Conservation (phyloP, 1,140 invertebrate species). For the Venturia canescens region DNA sequence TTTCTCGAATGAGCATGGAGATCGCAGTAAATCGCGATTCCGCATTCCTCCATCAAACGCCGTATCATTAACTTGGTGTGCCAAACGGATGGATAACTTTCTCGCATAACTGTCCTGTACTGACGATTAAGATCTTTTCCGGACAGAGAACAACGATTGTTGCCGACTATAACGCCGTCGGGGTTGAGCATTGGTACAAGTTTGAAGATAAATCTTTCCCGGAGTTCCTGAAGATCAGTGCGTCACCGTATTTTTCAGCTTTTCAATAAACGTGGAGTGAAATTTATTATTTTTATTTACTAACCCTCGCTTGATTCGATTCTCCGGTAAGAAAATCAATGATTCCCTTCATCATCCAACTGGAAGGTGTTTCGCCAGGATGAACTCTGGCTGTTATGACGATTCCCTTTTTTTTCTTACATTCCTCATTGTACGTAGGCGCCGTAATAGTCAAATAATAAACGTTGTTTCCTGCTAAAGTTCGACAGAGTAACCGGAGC, state of each 20-base stretch:
- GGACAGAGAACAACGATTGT: slow-evolving; percentile 91
- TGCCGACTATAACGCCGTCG: slow-evolving; percentile 96
- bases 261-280: too few relatives aligned
- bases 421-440: slow-evolving; percentile 80
- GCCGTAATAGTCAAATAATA: slow-evolving; percentile 94
- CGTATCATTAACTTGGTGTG: slow-evolving; percentile 93
- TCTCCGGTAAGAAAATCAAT: slow-evolving; percentile 94
- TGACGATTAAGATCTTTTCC: slow-evolving; percentile 93
- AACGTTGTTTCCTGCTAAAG: slow-evolving; percentile 93
- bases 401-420: slow-evolving; percentile 85
- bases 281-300: too few relatives aligned
- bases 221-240: slow-evolving; percentile 80
- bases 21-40: slow-evolving; percentile 96
- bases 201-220: slow-evolving; percentile 97
- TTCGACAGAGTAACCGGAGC: slow-evolving; percentile 88
- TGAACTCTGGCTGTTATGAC: slow-evolving; percentile 94
- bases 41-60: slow-evolving; percentile 93
- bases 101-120: slow-evolving; percentile 91
- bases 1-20: slow-evolving; percentile 96
- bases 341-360: slow-evolving; percentile 98
- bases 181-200: slow-evolving; percentile 97
- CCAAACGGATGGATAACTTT: slow-evolving; percentile 95
- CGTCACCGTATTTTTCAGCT: background rate
- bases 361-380: slow-evolving; percentile 96
- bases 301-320: slow-evolving; percentile 82